Evolutionary conservation across 2,888 invertebrate genomes (phyloP).

Genomic region (Thyatira batis): DNA sequence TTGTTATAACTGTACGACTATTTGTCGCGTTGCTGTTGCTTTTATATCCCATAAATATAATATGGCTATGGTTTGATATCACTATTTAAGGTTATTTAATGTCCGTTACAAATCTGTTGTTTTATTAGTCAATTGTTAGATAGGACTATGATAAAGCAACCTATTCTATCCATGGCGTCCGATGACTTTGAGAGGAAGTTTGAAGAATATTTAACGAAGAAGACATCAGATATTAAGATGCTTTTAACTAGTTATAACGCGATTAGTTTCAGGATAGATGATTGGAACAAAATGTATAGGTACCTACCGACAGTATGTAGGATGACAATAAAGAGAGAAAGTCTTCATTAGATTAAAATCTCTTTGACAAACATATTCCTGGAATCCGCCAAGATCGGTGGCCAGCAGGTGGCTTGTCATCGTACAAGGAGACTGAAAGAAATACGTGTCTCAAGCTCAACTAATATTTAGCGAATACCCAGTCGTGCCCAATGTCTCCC

Average conservation of each 20-base stretch:
- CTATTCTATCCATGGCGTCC: too few species aligned
- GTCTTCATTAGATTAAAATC: background rate
- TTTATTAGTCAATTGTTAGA: background rate
- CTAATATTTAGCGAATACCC: conserved; percentile 2
- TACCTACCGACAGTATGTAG: background rate
- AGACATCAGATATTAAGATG: too few species aligned
- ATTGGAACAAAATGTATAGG: background rate
- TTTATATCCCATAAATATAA: background rate
- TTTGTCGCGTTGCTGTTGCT: background rate
- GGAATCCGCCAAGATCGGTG: background rate
- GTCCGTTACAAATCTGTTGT: background rate
- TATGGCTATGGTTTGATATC: background rate
- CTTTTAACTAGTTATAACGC: too few species aligned
- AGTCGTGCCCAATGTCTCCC: conserved; percentile 20
- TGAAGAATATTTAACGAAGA: too few species aligned
- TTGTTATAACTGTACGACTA: background rate
- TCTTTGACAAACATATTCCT: background rate
- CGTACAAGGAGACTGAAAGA: background rate
- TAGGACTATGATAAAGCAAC: too few species aligned
- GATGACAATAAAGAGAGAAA: background rate
- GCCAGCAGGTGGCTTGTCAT: background rate
- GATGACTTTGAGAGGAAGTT: too few species aligned
- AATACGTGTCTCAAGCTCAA: background rate
- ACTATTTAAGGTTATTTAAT: background rate
- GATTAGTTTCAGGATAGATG: too few species aligned